These are phyloP conservation scores for Nysson spinosus DNA, from an alignment of 2,888 invertebrate genomes.

Conservation along the genomic window DNA sequence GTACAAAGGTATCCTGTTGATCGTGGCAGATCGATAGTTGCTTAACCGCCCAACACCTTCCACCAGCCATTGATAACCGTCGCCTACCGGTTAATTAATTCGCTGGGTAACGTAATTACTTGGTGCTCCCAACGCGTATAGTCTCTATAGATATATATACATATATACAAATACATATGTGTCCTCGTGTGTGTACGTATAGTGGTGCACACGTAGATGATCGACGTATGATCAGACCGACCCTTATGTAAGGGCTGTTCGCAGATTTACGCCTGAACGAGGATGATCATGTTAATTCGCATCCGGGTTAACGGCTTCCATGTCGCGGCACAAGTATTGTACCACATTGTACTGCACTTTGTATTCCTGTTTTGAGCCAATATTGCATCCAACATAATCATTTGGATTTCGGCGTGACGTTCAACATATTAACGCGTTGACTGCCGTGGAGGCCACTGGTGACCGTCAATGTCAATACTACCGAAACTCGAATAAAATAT, in stretches of 20 bases:
- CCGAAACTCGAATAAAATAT: too few relatives aligned
- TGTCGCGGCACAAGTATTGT: constrained; percentile 18
- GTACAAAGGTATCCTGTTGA: constrained; percentile 17
- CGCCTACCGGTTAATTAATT: constrained; percentile 70
- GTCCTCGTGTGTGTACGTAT: neutral
- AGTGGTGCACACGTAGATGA: constrained; percentile 4
- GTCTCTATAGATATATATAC: constrained; percentile 1
- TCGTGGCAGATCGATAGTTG: constrained; percentile 54
- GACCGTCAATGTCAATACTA: too few relatives aligned
- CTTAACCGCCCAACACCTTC: constrained; percentile 52
- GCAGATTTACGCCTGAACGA: constrained; percentile 49
- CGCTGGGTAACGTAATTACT: constrained; percentile 71
- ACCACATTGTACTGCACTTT: too few relatives aligned
- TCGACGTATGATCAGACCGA: constrained; percentile 11
- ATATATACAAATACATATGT: neutral
- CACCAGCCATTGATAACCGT: constrained; percentile 60
- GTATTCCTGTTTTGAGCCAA: too few relatives aligned
- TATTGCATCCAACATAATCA: too few relatives aligned
- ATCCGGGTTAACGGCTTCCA: constrained; percentile 30
- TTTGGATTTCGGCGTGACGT: too few relatives aligned
- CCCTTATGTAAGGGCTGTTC: constrained; percentile 42
- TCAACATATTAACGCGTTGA: too few relatives aligned
- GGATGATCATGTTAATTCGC: constrained; percentile 58
- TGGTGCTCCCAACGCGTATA: constrained; percentile 41
- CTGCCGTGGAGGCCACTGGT: too few relatives aligned